A percentile compares a stretch with the other conserved stretches of the same genome.
Evolutionary conservation across 2,113 vertebrate species (phyloP).

Genomic region (Paramormyrops kingsleyae): DNA sequence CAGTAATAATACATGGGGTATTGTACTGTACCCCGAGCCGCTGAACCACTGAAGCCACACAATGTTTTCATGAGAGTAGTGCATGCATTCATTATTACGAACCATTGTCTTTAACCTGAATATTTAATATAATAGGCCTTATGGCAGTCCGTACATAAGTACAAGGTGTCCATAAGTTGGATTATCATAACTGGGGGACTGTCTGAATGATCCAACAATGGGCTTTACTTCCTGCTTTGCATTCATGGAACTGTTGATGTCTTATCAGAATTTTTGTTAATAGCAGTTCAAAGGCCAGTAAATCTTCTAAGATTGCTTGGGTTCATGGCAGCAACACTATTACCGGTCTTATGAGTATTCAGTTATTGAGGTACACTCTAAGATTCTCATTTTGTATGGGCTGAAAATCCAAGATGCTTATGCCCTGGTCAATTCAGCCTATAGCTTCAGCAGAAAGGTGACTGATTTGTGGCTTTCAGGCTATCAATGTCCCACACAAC

Average conservation of each 20-base stretch:
- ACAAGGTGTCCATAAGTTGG: neutral
- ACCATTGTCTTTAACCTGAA: neutral
- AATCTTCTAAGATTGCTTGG: neutral
- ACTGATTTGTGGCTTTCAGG: neutral
- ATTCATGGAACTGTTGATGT: neutral
- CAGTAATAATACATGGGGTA: neutral
- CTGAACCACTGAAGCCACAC: neutral
- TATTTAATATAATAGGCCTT: neutral
- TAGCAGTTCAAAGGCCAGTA: neutral
- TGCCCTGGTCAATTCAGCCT: neutral
- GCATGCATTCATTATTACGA: neutral
- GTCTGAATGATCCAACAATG: neutral
- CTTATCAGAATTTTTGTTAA: neutral
- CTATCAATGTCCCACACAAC: neutral
- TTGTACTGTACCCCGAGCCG: neutral
- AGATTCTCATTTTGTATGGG: neutral
- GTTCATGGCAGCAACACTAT: neutral
- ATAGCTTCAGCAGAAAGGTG: neutral
- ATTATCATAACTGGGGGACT: neutral
- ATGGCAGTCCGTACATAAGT: neutral
- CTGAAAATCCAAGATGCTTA: neutral
- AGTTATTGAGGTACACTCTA: neutral
- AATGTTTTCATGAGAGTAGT: neutral
- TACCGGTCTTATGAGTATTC: neutral
- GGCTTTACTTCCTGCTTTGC: neutral